phyloP scores from a whole-genome alignment of 2,888 invertebrate genomes.

The Resseliella maxima region DNA sequence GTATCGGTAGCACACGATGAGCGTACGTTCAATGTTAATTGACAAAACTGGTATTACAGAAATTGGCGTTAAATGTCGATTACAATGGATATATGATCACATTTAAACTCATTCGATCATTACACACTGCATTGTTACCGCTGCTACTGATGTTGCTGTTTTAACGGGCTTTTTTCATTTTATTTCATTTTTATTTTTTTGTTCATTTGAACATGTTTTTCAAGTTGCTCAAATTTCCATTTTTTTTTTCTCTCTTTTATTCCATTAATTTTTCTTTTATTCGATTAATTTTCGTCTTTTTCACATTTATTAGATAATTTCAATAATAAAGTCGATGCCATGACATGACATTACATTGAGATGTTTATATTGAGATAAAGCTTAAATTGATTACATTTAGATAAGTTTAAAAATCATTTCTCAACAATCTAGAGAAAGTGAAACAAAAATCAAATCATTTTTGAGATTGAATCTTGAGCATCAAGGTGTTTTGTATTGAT shows the following conservation, averaged over 20 bases:
- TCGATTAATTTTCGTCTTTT: neutral
- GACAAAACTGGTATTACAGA: neutral
- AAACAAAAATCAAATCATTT: too few species aligned
- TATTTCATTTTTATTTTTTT: neutral
- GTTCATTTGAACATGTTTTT: neutral
- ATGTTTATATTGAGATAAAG: neutral
- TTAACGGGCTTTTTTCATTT: neutral
- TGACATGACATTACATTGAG: neutral
- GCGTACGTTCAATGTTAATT: neutral
- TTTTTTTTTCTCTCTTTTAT: too few species aligned
- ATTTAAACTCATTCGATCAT: neutral
- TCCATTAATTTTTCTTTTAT: neutral
- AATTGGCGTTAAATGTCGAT: neutral
- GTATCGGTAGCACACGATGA: neutral
- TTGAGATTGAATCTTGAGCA: too few species aligned
- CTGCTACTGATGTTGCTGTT: too few species aligned
- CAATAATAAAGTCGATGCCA: neutral
- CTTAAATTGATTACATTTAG: neutral
- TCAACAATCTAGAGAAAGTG: too few species aligned
- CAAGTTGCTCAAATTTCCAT: slow-evolving; percentile 4
- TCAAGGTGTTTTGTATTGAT: too few species aligned
- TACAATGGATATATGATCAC: neutral
- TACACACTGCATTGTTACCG: neutral
- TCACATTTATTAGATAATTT: neutral
- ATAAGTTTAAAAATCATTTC: neutral